Evolutionary conservation across 2,113 vertebrate genomes (phyloP), one percentile per base, ranked within the genome.

Genomic region (Heterotilapia buettikoferi): DNA sequence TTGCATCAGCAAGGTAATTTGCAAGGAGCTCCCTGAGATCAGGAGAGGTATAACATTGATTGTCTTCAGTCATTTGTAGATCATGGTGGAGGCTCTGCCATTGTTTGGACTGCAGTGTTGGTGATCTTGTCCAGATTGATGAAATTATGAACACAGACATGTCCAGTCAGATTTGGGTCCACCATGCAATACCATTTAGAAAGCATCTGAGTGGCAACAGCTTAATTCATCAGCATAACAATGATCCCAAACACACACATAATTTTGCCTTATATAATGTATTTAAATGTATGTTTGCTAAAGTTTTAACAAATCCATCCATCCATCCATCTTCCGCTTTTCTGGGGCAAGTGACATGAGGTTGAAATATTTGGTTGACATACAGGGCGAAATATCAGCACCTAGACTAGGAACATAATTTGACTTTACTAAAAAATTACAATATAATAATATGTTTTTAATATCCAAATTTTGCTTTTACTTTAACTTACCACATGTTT

Each of bases 221-320:
- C 12, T 71, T 71, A 14, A 24, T 43, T 43, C 12, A 24, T 71
- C n/a, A 43, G 66, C 5, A 24, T 43, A 24, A 16, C 12, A 71
- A 43, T 43, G 38, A 43, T 43, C 38, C n/a, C 66, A 71, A 71
- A 71, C 63, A 40, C 63, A 40, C 63, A 0, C 0, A 24, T 14
- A 6, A 19, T 47, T 50, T 76, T 76, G 9, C 43, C 43, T 50
- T 19, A 47, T 29, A 76, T 29, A 12, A 6, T 29, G 40, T 11
- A 47, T 71, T 24, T 71, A 14, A 8, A 43, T 47, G 14, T 76
- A 5, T 47, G 9, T 29, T 47, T 47, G 68, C 40, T 14, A 14
- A 71, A 14, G 5, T 71, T 71, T 71, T 0, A 71, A 43, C 2
- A 68, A 40, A 2, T 31, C 9, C 4, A 5, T 10, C 6, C 68